Conservation (phyloP, 2,797 vertebrate genomes). For the Pangasius sanitwongsei region DNA sequence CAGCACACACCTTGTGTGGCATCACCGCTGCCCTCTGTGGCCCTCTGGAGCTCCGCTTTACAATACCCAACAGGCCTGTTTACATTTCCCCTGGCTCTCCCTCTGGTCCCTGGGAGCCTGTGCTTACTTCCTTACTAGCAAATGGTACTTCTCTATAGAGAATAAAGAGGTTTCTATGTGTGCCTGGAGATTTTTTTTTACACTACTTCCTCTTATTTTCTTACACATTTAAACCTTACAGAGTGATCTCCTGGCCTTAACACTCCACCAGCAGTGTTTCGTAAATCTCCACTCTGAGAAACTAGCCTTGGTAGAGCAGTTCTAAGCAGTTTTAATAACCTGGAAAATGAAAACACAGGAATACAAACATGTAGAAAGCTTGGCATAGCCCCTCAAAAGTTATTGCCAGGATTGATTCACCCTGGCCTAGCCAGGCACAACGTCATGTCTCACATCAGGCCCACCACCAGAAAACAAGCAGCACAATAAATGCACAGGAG, state of each 20-base stretch:
- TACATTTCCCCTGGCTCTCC: slow-evolving; percentile 53
- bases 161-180: neutral
- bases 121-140: slow-evolving; percentile 32
- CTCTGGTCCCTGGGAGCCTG: slow-evolving; percentile 39
- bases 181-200: neutral
- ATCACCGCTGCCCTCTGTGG: slow-evolving; percentile 19
- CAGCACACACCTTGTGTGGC: slow-evolving; percentile 38
- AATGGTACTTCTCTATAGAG: slow-evolving; percentile 7
- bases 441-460: neutral
- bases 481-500: too few species aligned
- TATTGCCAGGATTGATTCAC: neutral
- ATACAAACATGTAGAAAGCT: neutral
- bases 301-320: neutral
- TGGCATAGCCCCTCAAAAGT: neutral
- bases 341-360: neutral
- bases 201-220: neutral
- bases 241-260: neutral
- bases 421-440: neutral
- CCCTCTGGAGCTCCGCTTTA: slow-evolving; percentile 16
- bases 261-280: neutral
- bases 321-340: neutral
- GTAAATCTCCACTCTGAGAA: neutral
- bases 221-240: neutral
- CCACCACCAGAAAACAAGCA: neutral
- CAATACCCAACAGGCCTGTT: slow-evolving; percentile 46